Percentiles rank a stretch among this genome's conserved stretches.
Conservation (phyloP, 2,113 vertebrate species). For the Eptatretus burgeri region DNA sequence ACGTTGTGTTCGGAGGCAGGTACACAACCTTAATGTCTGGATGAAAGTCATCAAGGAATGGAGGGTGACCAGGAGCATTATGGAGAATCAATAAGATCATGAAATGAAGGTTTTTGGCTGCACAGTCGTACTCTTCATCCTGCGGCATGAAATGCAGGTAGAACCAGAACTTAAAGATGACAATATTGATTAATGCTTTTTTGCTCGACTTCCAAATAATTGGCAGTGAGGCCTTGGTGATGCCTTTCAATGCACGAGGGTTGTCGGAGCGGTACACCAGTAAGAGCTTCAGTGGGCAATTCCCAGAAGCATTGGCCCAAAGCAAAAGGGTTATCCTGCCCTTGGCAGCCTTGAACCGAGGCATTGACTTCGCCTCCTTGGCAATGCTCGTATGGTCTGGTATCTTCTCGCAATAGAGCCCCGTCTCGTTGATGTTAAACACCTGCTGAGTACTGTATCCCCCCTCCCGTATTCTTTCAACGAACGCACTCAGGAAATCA, state of each 20-base stretch:
- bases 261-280: background rate
- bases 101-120: background rate
- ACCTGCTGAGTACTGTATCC: background rate
- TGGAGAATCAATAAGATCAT: background rate
- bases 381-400: background rate
- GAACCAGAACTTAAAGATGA: background rate
- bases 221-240: background rate
- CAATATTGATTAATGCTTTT: background rate
- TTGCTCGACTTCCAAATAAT: background rate
- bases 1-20: background rate
- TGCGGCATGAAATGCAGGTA: background rate
- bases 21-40: background rate
- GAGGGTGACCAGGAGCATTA: background rate
- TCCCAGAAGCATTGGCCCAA: background rate
- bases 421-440: conserved; percentile 1
- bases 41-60: background rate
- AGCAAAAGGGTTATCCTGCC: background rate
- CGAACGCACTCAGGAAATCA: background rate
- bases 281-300: background rate
- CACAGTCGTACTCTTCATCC: background rate
- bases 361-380: background rate
- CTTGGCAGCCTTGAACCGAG: background rate
- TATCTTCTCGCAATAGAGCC: background rate
- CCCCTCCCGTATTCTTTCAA: background rate
- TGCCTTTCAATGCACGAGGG: background rate